Conservation (phyloP, 1,140 invertebrate species). For the Liolophura sinensis region DNA sequence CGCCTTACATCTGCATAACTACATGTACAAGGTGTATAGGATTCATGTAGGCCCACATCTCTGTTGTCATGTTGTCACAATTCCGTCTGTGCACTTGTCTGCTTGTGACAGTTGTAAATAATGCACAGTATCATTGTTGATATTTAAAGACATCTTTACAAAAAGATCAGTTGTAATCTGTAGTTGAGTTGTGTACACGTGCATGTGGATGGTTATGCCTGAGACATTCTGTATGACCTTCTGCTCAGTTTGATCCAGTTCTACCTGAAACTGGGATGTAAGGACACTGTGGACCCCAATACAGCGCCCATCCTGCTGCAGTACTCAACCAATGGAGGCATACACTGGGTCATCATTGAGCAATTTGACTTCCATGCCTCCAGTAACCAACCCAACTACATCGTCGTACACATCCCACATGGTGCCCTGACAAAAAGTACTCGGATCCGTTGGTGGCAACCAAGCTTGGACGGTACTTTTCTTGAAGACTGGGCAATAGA, state of each 20-base stretch:
- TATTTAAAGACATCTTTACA: too few relatives aligned
- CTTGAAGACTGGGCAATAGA: conserved; percentile 59
- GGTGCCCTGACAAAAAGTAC: conserved; percentile 49
- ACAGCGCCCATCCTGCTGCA: conserved; percentile 52
- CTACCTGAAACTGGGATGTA: conserved; percentile 50
- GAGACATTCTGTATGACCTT: neutral
- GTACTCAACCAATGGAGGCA: conserved; percentile 57
- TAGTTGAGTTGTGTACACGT: too few relatives aligned
- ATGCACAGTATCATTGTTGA: too few relatives aligned
- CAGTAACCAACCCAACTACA: conserved; percentile 42
- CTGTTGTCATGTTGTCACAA: too few relatives aligned
- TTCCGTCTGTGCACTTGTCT: too few relatives aligned
- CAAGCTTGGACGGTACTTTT: conserved; percentile 51
- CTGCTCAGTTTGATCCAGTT: conserved; percentile 53
- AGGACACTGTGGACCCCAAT: conserved; percentile 25
- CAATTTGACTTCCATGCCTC: conserved; percentile 52
- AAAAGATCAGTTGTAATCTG: too few relatives aligned
- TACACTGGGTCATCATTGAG: conserved; percentile 56
- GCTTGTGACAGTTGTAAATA: too few relatives aligned
- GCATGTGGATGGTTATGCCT: neutral
- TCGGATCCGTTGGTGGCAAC: conserved; percentile 59
- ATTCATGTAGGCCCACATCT: too few relatives aligned
- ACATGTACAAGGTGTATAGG: too few relatives aligned
- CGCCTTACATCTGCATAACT: too few relatives aligned
- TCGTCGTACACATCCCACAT: conserved; percentile 52